phyloP scores from a whole-genome alignment of 2,113 vertebrate genomes.

The Cricetomys ansorgei region DNA sequence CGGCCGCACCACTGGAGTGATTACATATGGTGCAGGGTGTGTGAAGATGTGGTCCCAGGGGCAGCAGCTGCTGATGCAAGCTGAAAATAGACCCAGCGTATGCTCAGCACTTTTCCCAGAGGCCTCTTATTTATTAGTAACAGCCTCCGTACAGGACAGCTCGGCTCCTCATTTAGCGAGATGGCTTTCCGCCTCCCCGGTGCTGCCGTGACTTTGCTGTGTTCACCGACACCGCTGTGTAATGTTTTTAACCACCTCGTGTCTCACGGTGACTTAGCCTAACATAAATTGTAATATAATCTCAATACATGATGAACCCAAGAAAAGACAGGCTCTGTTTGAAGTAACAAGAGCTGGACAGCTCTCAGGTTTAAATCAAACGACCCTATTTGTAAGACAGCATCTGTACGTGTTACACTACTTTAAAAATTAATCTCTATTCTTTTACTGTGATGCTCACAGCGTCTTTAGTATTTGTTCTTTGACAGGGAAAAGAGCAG shows the following conservation, averaged over 20 bases:
- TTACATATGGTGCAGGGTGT: slow-evolving; percentile 95
- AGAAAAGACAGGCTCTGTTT: slow-evolving; percentile 86
- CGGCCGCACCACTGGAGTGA: slow-evolving; percentile 92
- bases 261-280: slow-evolving; percentile 84
- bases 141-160: slow-evolving; percentile 88
- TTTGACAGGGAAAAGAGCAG: slow-evolving; percentile 67
- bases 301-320: slow-evolving; percentile 88
- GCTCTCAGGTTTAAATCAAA: slow-evolving; percentile 89
- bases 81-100: slow-evolving; percentile 97
- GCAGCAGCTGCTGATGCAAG: slow-evolving; percentile 96
- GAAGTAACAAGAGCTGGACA: slow-evolving; percentile 88
- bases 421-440: slow-evolving; percentile 87
- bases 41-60: slow-evolving; percentile 94
- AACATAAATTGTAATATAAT: slow-evolving; percentile 86
- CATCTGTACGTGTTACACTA: slow-evolving; percentile 85
- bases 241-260: slow-evolving; percentile 85
- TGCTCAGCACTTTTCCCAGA: slow-evolving; percentile 96
- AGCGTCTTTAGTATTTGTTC: slow-evolving; percentile 68
- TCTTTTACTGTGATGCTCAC: slow-evolving; percentile 78
- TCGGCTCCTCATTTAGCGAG: slow-evolving; percentile 89
- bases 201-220: slow-evolving; percentile 88
- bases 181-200: slow-evolving; percentile 89
- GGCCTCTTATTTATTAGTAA: slow-evolving; percentile 94
- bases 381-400: slow-evolving; percentile 90
- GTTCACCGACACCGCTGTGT: slow-evolving; percentile 88